phyloP scores from a whole-genome alignment of 2,797 vertebrate genomes.

The Acropternis orthonyx region DNA sequence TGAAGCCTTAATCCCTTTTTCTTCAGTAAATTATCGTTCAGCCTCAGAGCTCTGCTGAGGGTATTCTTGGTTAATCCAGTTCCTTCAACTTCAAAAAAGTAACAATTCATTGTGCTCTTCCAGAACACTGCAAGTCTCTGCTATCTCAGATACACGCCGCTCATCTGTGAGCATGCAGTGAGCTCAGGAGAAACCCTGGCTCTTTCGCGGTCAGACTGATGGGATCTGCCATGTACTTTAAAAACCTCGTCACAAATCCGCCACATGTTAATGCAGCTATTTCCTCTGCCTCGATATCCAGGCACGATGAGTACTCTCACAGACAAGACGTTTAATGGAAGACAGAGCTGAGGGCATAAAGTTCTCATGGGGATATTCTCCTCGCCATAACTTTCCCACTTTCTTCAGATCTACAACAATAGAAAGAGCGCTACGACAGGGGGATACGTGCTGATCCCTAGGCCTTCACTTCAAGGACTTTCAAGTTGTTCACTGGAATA shows the following conservation, averaged over 20 bases:
- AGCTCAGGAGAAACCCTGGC: background rate
- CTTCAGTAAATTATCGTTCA: background rate
- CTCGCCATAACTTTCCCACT: rapidly evolving
- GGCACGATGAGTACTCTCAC: background rate
- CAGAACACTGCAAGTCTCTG: background rate
- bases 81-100: background rate
- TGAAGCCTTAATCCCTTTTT: background rate
- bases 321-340: background rate
- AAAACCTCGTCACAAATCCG: background rate
- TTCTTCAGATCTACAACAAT: background rate
- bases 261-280: background rate
- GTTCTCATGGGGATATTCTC: background rate
- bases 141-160: background rate
- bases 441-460: background rate
- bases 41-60: background rate
- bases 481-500: background rate
- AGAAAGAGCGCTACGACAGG: background rate
- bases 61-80: background rate
- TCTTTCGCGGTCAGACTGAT: background rate
- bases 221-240: background rate
- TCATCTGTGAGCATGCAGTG: background rate
- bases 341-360: background rate
- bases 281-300: background rate
- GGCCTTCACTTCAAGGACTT: background rate
- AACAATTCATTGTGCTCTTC: background rate